Base-by-base conservation (phyloP, 2,797 vertebrate species). In the Peromyscus attwateri region DNA sequence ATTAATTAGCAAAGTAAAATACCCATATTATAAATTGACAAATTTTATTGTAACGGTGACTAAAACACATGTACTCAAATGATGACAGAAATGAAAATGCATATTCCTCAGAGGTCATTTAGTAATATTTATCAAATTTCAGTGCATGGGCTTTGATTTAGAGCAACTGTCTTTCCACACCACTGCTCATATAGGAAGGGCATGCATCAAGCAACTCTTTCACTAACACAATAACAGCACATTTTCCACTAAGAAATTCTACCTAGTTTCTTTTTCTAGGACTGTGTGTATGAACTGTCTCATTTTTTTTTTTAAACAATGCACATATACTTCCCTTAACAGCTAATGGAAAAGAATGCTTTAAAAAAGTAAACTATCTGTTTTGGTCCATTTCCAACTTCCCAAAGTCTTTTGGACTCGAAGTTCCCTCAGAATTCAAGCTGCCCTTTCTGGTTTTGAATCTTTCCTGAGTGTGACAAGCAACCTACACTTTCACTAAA, bases 361-460 rank as follows among this genome's bases (percentile, higher is more conserved):
- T 34, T 49, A 79, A 46, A 49, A 73, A 71, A 87, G 68, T 14
- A 27, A 60, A 37, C 80, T 71, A 90, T 73, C 90, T 94, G 73
- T 93, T 94, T 93, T 79, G 40, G 94, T 43, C 66, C 60, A 87
- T 71, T 89, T 96, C 84, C 34, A 90, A 31, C 21, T 23, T 87
- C 52, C 77, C 68, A 95, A 95, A 76, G 85, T 85, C 94, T 93
- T 94, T 71, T 49, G 75, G 88, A 80, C 43, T 92, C 52, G 17
- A 43, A 77, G 81, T 40, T 91, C 46, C 73, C 77, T 94, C 75
- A 75, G 25, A 91, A 29, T 37, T 82, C 55, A 81, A 87, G 71
- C 71, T 43, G 79, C 12, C 14, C 29, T 1, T 85, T 84, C 40
- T 75, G 40, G 29, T 73, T 92, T 13, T 73, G 49, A 73, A 91